These are phyloP conservation scores for Centroberyx gerrardi DNA, from an alignment of 2,797 vertebrate species.

Conservation along the genomic window DNA sequence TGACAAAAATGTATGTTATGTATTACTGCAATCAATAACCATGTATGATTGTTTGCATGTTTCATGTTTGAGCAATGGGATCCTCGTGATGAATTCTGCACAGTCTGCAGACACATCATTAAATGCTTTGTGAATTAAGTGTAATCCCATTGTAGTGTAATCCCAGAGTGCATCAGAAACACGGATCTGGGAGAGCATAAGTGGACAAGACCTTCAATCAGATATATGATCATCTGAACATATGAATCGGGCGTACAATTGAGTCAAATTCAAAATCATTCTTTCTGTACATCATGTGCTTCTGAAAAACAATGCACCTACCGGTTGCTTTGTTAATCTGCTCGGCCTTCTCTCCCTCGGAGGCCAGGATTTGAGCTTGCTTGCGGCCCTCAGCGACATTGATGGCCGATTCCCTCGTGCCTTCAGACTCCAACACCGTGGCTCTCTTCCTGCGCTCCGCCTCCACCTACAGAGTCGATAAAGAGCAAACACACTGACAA, in stretches of 20 bases:
- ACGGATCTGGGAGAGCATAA: neutral
- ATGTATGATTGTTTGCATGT: conserved; percentile 13
- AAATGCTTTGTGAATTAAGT: conserved; percentile 61
- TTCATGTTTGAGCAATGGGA: conserved; percentile 28
- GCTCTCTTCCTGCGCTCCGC: conserved; percentile 90
- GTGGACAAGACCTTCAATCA: conserved; percentile 57
- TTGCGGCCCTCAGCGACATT: conserved; percentile 90
- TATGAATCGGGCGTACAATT: conserved; percentile 16
- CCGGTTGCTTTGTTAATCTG: conserved; percentile 91
- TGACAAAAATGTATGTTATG: too few relatives aligned
- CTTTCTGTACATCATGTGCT: conserved; percentile 1
- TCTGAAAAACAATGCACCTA: conserved; percentile 41
- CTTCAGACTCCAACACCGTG: conserved; percentile 90
- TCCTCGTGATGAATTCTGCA: conserved; percentile 28
- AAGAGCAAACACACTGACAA: conserved; percentile 2
- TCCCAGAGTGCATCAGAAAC: conserved; percentile 22
- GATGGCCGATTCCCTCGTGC: conserved; percentile 88
- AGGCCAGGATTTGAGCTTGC: conserved; percentile 91
- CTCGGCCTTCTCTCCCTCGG: conserved; percentile 89
- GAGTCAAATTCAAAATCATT: conserved; percentile 11
- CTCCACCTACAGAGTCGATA: conserved; percentile 84
- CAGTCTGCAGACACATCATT: conserved; percentile 41
- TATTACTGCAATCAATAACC: neutral
- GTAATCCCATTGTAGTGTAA: conserved; percentile 35
- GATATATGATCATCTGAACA: neutral